A percentile compares a stretch with the other conserved stretches of the same genome.
Evolutionary conservation across 2,888 invertebrate genomes (phyloP).

Genomic region (Cerceris ruficornis): DNA sequence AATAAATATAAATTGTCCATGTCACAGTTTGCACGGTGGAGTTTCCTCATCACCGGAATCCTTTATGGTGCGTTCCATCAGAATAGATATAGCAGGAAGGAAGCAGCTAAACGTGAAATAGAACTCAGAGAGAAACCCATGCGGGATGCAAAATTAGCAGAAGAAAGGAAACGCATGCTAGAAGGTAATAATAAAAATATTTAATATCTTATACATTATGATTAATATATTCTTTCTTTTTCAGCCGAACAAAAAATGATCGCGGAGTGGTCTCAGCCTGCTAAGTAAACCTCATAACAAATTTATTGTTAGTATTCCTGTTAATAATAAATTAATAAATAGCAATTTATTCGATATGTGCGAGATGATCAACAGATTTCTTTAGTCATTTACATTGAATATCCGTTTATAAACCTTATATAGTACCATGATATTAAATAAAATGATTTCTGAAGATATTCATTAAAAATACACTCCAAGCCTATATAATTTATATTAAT

Average conservation of each 20-base stretch:
- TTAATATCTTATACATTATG: too few relatives aligned
- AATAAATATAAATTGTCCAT: not conserved
- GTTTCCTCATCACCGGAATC: conserved; percentile 88
- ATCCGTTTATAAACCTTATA: not conserved
- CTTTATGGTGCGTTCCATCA: conserved; percentile 90
- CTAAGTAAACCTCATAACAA: not conserved
- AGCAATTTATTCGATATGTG: too few relatives aligned
- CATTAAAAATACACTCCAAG: too few relatives aligned
- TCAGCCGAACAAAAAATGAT: too few relatives aligned
- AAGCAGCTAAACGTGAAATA: conserved; percentile 85
- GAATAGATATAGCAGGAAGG: conserved; percentile 86
- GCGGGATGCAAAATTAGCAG: conserved; percentile 88
- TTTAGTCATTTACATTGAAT: too few relatives aligned
- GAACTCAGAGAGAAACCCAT: conserved; percentile 87
- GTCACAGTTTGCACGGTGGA: conserved; percentile 91
- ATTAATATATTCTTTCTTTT: too few relatives aligned
- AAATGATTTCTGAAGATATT: too few relatives aligned
- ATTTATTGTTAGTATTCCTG: conserved; percentile 37
- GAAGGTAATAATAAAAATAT: conserved; percentile 26
- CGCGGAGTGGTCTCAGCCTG: not conserved
- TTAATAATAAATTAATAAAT: conserved; percentile 27
- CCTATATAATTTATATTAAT: too few relatives aligned
- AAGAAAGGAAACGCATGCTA: conserved; percentile 84
- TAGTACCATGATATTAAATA: not conserved
- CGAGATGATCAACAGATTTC: too few relatives aligned